These are phyloP conservation scores for Phengaris alcon DNA, from an alignment of 2,888 invertebrate genomes.

Conservation along the genomic window DNA sequence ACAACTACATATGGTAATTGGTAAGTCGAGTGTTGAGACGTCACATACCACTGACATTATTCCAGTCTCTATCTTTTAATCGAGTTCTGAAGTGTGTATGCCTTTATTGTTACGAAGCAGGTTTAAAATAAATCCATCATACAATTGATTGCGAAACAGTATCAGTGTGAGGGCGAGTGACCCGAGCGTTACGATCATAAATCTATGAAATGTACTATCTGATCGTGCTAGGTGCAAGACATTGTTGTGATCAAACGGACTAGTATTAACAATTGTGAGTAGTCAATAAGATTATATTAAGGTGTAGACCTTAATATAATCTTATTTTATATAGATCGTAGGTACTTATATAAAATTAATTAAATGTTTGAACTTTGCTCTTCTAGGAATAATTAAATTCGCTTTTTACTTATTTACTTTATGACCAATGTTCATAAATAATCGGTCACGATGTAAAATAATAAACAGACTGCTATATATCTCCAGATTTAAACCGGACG, in stretches of 20 bases:
- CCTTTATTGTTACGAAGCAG: not conserved
- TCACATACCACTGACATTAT: no score
- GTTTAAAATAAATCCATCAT: slow-evolving; percentile 16
- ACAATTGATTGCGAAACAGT: slow-evolving; percentile 14
- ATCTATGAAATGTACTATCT: slow-evolving; percentile 18
- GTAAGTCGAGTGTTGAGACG: no score
- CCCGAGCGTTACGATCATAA: not conserved
- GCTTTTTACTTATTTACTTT: no score
- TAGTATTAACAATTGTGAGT: not conserved
- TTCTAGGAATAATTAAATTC: not conserved
- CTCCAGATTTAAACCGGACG: no score
- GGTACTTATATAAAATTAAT: not conserved
- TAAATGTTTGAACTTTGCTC: not conserved
- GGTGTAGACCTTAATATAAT: no score
- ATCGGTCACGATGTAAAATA: no score
- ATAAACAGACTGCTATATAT: no score
- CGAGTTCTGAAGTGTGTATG: no score
- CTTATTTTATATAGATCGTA: not conserved
- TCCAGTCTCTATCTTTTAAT: no score
- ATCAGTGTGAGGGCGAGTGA: slow-evolving; percentile 20
- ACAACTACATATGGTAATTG: no score
- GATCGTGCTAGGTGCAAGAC: slow-evolving; percentile 17
- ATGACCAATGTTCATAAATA: no score
- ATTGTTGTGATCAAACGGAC: slow-evolving; percentile 5
- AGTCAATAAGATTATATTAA: no score